phyloP scores from a whole-genome alignment of 2,113 vertebrate species.

The Phoxinus phoxinus region DNA sequence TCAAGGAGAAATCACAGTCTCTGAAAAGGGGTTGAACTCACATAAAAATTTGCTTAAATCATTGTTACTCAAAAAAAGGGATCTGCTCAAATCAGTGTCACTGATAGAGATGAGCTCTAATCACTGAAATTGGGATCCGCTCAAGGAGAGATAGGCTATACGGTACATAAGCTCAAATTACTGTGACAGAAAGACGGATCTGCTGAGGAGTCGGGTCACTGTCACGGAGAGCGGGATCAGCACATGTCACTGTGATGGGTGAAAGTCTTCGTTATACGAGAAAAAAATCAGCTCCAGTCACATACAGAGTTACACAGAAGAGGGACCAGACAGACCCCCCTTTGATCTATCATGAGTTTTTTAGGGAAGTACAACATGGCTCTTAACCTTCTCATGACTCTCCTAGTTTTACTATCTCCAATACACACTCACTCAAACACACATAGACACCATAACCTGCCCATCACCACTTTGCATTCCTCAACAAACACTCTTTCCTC shows the following conservation, averaged over 20 bases:
- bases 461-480: slow-evolving; percentile 40
- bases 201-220: not conserved
- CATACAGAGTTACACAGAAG: not conserved
- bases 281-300: not conserved
- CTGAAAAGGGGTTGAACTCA: not conserved
- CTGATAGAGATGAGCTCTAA: not conserved
- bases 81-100: not conserved
- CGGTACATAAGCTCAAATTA: not conserved
- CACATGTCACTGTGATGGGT: not conserved
- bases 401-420: slow-evolving; percentile 35
- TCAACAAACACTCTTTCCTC: slow-evolving; percentile 29
- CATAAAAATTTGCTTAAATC: not conserved
- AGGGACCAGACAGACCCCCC: not conserved
- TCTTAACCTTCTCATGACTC: slow-evolving; percentile 34
- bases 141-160: not conserved
- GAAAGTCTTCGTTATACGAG: not conserved
- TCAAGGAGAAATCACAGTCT: not conserved
- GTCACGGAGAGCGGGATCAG: not conserved
- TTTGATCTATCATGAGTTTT: slow-evolving; percentile 26
- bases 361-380: slow-evolving; percentile 7
- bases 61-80: too few species aligned
- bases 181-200: not conserved
- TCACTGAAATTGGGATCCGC: not conserved
- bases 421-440: slow-evolving; percentile 29
- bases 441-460: slow-evolving; percentile 12